These are phyloP conservation scores for Pollachius pollachius DNA, from an alignment of 2,113 vertebrate genomes.

Conservation along the genomic window DNA sequence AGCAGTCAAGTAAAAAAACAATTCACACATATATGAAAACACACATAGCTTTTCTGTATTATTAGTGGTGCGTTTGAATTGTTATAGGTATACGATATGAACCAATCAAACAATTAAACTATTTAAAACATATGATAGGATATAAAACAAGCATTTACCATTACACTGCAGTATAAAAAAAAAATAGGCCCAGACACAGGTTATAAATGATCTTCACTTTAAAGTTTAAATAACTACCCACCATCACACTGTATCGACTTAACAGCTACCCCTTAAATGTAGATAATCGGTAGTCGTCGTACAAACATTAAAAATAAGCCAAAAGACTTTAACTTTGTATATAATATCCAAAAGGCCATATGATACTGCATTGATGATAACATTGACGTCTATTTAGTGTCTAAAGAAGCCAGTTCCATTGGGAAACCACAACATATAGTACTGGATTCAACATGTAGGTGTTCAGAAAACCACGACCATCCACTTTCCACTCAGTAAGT, in stretches of 20 bases:
- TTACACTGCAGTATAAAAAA: conserved; percentile 45
- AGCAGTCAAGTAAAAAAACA: neutral
- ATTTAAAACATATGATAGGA: conserved; percentile 46
- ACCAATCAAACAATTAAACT: conserved; percentile 46
- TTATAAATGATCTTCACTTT: conserved; percentile 36
- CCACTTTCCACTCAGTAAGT: too few relatives aligned
- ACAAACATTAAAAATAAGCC: conserved; percentile 3
- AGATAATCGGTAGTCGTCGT: neutral
- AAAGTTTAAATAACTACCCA: conserved; percentile 15
- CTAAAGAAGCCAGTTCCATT: too few relatives aligned
- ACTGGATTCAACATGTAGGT: too few relatives aligned
- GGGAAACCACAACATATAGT: too few relatives aligned
- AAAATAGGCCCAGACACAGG: conserved; percentile 45
- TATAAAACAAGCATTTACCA: conserved; percentile 54
- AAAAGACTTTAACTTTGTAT: too few relatives aligned
- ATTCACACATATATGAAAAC: conserved; percentile 4
- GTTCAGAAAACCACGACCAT: too few relatives aligned
- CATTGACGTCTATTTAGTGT: too few relatives aligned
- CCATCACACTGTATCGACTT: conserved; percentile 20
- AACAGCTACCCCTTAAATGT: neutral
- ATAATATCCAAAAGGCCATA: too few relatives aligned
- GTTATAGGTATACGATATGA: conserved; percentile 37
- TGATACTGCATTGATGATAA: too few relatives aligned
- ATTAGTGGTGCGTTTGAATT: conserved; percentile 36
- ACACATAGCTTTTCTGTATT: conserved; percentile 28